Percentiles rank a stretch among this genome's conserved stretches.
These are phyloP conservation scores for Chlamydotis undulata DNA, from an alignment of 2,113 vertebrate species.

Conservation along the genomic window DNA sequence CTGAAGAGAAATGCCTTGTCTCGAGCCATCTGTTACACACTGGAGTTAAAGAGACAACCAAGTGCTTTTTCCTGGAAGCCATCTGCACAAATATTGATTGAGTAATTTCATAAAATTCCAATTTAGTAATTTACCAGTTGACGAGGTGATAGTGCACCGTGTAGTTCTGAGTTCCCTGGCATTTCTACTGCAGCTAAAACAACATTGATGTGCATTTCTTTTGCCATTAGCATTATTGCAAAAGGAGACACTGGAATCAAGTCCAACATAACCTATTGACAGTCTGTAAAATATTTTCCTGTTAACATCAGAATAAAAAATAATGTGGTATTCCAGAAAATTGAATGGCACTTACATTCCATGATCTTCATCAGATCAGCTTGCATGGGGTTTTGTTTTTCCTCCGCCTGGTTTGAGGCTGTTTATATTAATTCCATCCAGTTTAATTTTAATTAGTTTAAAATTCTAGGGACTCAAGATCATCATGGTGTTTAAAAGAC, in stretches of 20 bases:
- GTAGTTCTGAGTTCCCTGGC: conserved; percentile 53
- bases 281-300: conserved; percentile 67
- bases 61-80: conserved; percentile 71
- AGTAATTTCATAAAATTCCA: conserved; percentile 63
- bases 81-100: conserved; percentile 59
- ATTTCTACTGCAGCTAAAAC: conserved; percentile 73
- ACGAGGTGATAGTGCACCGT: conserved; percentile 53
- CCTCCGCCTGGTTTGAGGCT: conserved; percentile 10
- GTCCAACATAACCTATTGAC: conserved; percentile 64
- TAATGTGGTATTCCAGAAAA: conserved; percentile 60
- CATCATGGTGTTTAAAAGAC: not conserved
- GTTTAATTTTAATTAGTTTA: conserved; percentile 49
- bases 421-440: conserved; percentile 42
- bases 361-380: conserved; percentile 19
- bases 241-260: conserved; percentile 61
- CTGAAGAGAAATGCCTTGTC: conserved; percentile 34
- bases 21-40: conserved; percentile 38
- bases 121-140: conserved; percentile 54
- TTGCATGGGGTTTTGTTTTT: conserved; percentile 7
- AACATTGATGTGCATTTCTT: conserved; percentile 68
- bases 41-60: conserved; percentile 44
- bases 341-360: conserved; percentile 48
- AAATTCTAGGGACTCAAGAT: conserved; percentile 24
- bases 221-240: conserved; percentile 71
- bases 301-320: conserved; percentile 63